Base-by-base conservation (phyloP, 2,888 invertebrate genomes). In the Lithophane ornitopus region DNA sequence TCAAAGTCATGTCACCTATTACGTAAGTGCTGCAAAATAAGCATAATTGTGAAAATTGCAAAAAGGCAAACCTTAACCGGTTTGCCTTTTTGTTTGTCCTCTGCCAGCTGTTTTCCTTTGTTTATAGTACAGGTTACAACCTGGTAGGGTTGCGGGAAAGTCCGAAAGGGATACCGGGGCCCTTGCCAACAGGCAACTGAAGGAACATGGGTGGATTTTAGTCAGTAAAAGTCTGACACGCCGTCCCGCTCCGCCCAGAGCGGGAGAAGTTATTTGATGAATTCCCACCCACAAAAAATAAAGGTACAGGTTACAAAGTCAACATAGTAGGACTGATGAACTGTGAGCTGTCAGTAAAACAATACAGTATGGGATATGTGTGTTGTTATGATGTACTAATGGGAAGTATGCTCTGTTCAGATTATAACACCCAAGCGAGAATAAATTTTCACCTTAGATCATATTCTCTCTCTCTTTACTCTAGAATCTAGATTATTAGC, bases 1-100 rank as follows among this genome's bases (percentile, higher is more conserved):
- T 76, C 28, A 76, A 81, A 85, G n/a, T 41, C 44, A 70, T 82
- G 72, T 73, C 49, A 63, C 41, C 22, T 74, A 62, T 67, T 63
- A 74, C 22, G 49, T 71, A 7, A 62, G 26, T 63, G 41, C 12
- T 41, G 59, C 14, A 49, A 56, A 56, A 46, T 34, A 67, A 49
- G 6, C 54, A 56, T 22, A 6, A 56, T 68, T 58, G 52, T 65
- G n/a, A 56, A 56, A 58, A 3, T 70, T n/a, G 3, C 12, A 14
- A 2, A 12, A 9, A 22, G 2, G n/a, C n/a, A n/a, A n/a, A 22
- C 26, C 6, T 41, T 4, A 26, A 9, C n/a, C n/a, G 16, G 16
- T 41, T 26, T 26, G 12, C 14, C 6, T 3, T 54, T 54, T 62
- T 62, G 11, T 3, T 34, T 61, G 14, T 49, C 3, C 14, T 34